Conservation (phyloP, 2,113 vertebrate genomes). For the Phylloscopus trochilus region DNA sequence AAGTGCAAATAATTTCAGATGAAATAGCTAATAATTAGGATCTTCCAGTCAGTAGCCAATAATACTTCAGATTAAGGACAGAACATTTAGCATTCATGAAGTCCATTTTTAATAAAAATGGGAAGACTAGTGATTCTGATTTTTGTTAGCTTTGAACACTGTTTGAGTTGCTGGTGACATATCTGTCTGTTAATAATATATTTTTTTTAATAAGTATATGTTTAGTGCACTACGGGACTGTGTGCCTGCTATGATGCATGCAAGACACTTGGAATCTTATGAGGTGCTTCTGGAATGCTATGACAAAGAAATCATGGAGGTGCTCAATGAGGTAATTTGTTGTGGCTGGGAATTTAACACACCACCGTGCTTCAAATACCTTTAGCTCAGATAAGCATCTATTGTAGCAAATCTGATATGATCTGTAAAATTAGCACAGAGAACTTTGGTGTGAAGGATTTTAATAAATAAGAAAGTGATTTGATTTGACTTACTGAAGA, state of each 20-base stretch:
- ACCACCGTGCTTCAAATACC: background rate
- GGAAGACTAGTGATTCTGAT: background rate
- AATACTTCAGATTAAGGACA: background rate
- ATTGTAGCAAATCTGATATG: background rate
- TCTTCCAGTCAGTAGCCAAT: background rate
- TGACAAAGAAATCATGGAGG: slow-evolving; percentile 93
- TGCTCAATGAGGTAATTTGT: slow-evolving; percentile 87
- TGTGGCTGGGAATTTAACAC: background rate
- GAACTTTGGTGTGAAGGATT: background rate
- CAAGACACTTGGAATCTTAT: slow-evolving; percentile 89
- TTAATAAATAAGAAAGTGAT: background rate
- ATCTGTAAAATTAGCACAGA: background rate
- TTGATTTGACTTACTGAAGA: background rate
- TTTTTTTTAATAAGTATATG: slow-evolving; percentile 86
- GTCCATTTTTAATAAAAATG: background rate
- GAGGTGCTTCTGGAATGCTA: slow-evolving; percentile 90
- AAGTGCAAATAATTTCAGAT: background rate
- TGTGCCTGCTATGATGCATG: slow-evolving; percentile 89
- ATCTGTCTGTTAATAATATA: background rate
- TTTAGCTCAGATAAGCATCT: background rate
- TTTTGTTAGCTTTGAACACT: background rate
- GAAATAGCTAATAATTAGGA: background rate
- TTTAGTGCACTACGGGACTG: slow-evolving; percentile 94
- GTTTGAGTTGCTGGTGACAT: background rate
- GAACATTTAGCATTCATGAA: background rate